Percentiles rank a stretch among this genome's conserved stretches.
phyloP scores from a whole-genome alignment of 2,113 vertebrate species.

The Platysternon megacephalum region DNA sequence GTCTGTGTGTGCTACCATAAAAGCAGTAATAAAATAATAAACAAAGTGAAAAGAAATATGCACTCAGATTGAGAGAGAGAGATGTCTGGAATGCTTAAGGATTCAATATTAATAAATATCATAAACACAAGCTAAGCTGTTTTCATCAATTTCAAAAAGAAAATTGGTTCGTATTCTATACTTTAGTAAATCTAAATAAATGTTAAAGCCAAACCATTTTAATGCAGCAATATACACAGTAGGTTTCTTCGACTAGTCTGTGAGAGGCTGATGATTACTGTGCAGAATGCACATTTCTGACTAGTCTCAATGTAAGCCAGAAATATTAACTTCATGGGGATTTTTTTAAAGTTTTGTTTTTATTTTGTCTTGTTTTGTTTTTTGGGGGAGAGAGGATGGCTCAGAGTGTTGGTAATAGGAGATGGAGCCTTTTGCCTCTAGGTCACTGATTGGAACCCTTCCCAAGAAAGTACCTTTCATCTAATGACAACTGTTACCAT shows the following conservation, averaged over 20 bases:
- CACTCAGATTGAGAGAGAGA: not conserved
- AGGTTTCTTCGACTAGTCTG: not conserved
- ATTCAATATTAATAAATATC: not conserved
- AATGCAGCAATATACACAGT: not conserved
- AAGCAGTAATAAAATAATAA: not conserved
- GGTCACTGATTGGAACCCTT: not conserved
- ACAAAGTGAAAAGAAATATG: not conserved
- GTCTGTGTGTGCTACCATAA: not conserved
- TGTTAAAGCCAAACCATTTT: not conserved
- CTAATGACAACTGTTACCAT: not conserved
- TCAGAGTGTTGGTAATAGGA: constrained; percentile 18
- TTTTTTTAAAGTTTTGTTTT: not conserved
- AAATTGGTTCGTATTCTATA: not conserved
- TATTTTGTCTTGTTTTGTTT: constrained; percentile 20
- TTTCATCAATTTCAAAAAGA: not conserved
- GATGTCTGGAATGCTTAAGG: accelerated
- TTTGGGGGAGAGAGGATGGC: not conserved
- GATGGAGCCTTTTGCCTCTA: not conserved
- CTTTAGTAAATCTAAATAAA: not conserved
- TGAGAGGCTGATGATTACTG: not conserved
- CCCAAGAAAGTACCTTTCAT: not conserved
- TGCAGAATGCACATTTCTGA: not conserved
- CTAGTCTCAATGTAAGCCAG: not conserved
- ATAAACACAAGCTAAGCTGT: not conserved
- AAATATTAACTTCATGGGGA: not conserved